Evolutionary conservation across 2,113 vertebrate genomes (phyloP).

Genomic region (Varanus salvator): DNA sequence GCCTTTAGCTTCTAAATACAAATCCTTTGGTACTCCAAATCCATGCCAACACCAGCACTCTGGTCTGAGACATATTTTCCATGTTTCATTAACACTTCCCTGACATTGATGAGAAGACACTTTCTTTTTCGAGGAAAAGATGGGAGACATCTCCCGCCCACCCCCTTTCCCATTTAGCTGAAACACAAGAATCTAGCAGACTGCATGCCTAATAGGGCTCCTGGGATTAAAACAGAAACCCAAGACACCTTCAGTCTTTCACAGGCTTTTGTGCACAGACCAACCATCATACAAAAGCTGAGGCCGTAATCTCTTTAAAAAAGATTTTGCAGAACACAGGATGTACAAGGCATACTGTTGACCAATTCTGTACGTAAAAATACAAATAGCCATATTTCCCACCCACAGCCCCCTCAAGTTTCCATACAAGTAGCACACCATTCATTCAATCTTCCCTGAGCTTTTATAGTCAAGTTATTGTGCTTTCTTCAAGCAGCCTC

Average conservation of each 20-base stretch:
- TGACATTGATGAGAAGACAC: background rate
- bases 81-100: accelerated
- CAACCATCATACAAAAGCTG: background rate
- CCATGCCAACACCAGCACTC: background rate
- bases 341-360: background rate
- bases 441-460: background rate
- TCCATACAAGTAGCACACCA: background rate
- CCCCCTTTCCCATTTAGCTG: background rate
- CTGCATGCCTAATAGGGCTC: background rate
- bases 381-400: background rate
- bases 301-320: background rate
- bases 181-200: background rate
- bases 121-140: conserved; percentile 1
- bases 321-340: background rate
- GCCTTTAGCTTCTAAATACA: conserved; percentile 18
- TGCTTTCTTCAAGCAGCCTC: background rate
- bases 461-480: background rate
- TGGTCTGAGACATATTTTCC: accelerated
- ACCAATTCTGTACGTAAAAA: background rate
- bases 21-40: background rate
- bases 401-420: background rate
- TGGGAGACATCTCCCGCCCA: background rate
- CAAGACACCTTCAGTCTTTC: background rate
- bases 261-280: background rate
- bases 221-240: background rate